These are phyloP conservation scores for Picathartes gymnocephalus DNA, from an alignment of 2,113 vertebrate species.

Conservation along the genomic window DNA sequence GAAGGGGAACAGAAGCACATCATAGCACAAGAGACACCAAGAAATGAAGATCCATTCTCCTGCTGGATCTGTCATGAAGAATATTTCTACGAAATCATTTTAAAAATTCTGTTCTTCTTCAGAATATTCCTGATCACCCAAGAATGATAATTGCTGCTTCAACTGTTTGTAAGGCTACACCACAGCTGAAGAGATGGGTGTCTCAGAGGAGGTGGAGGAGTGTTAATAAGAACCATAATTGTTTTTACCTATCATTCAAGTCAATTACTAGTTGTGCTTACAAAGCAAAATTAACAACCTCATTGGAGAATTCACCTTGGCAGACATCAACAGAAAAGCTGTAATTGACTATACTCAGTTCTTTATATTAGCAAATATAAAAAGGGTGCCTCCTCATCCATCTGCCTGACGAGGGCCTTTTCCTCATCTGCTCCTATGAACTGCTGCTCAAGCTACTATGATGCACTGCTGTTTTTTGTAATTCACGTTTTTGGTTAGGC, in stretches of 20 bases:
- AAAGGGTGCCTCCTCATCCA: neutral
- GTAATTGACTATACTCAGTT: neutral
- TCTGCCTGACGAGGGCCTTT: neutral
- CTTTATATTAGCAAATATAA: neutral
- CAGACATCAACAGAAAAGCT: neutral
- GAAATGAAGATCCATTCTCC: neutral
- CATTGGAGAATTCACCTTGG: neutral
- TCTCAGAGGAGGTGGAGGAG: neutral
- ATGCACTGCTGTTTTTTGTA: neutral
- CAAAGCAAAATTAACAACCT: neutral
- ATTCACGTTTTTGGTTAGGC: neutral
- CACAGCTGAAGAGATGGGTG: neutral
- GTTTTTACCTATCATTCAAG: neutral
- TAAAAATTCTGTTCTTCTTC: neutral
- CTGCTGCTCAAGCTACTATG: neutral
- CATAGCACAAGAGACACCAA: accelerated
- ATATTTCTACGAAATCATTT: neutral
- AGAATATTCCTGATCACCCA: neutral
- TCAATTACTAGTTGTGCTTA: neutral
- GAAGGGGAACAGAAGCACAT: neutral
- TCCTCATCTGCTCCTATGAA: neutral
- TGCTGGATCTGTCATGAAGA: neutral
- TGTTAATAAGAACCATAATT: neutral
- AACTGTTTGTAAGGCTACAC: neutral
- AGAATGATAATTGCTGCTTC: neutral